Base-by-base conservation (phyloP, 2,113 vertebrate species). In the Malurus alboscapulatus region DNA sequence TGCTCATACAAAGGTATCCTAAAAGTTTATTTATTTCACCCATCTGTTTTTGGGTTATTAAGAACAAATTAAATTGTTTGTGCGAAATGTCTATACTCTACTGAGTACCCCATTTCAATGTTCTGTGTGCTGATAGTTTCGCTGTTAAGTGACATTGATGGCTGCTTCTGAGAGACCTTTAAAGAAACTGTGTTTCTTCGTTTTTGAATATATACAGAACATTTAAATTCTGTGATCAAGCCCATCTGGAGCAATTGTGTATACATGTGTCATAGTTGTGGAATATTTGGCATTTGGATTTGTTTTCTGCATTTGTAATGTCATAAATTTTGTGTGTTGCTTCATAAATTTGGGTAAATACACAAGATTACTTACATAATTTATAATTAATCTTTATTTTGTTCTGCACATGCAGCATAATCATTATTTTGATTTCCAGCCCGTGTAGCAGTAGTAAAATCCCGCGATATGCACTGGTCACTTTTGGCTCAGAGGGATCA, bases 401-500 rank as follows among this genome's bases (percentile, higher is more conserved):
- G 36, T 72, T 85, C 29, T 77, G 47, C 18, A 32, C 20, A 10
- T 0, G 0, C 32, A 61, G 18, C 26, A 14, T 91, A 66, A 78
- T 67, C 38, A 1, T n/a, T 20, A 38, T 57, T 55, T 80, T 92
- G 32, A 2, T 51, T 91, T 71, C 29, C 88, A 99, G 99, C 99
- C 4, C 98, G 82, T 61, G 98, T 99, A 19, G 99, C 99, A 0
- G 98, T 99, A 93, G 98, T 99, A 44, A 99, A 99, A 92, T 99
- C 99, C 6, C 98, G 99, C 14, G 99, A 99, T 97, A 99, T 99
- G 99, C 99, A 99, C 97, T 99, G 99, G 99, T 99, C 99, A 74
- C 98, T 99, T 62, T 93, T 99, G 94, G 99, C 99, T 78, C 99
- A 99, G 97, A 97, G 98, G 89, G 99, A 99, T 89, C 99, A 99